phyloP scores from a whole-genome alignment of 2,113 vertebrate species.

The Alethe diademata region DNA sequence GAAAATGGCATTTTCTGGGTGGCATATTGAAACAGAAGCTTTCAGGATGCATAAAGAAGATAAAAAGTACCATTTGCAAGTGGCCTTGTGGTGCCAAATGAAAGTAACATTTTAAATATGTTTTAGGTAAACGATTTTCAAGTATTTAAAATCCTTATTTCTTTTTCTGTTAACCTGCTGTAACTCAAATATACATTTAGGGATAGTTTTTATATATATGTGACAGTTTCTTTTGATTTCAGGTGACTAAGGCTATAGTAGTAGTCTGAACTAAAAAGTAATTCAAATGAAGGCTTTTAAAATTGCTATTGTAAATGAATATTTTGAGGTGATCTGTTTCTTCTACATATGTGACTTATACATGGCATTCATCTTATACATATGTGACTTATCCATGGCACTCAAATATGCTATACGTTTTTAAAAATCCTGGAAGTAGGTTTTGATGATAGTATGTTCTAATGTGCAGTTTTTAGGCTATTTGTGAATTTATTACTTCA shows the following conservation, averaged over 20 bases:
- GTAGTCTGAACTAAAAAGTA: background rate
- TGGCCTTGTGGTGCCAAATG: background rate
- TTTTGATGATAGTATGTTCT: background rate
- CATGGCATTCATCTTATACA: background rate
- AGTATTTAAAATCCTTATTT: background rate
- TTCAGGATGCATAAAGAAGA: background rate
- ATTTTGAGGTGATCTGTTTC: background rate
- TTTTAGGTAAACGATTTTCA: background rate
- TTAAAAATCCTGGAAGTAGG: background rate
- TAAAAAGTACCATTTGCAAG: background rate
- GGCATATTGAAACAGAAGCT: background rate
- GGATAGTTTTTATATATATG: background rate
- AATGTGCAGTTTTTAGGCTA: background rate
- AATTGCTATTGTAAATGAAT: background rate
- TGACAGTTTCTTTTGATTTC: background rate
- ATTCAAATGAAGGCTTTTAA: background rate
- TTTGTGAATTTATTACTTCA: background rate
- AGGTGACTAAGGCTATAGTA: background rate
- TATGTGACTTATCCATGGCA: background rate
- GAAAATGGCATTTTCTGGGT: background rate
- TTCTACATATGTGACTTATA: background rate
- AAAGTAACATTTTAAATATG: background rate
- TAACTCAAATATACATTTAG: background rate
- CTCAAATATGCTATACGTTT: background rate
- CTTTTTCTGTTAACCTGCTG: background rate